Evolutionary conservation across 1,140 invertebrate genomes (phyloP).

Genomic region (Euborellia annulipes): DNA sequence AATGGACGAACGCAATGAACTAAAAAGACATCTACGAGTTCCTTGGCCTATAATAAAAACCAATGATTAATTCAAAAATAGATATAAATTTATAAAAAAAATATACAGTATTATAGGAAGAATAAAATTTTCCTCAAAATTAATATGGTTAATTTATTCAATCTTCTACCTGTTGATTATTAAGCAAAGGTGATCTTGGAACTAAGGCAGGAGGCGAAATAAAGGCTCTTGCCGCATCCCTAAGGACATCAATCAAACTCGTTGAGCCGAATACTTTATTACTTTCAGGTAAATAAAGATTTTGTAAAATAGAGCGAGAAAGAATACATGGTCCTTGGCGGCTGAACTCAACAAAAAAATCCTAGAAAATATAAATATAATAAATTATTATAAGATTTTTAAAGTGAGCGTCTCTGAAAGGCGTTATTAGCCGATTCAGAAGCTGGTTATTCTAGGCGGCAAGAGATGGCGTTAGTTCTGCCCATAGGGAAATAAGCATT

Average conservation of each 20-base stretch:
- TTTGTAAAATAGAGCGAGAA: conserved; percentile 80
- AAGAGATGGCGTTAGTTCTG: too few species aligned
- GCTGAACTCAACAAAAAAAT: conserved; percentile 89
- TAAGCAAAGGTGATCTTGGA: conserved; percentile 42
- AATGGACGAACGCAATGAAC: conserved; percentile 76
- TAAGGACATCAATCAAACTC: conserved; percentile 60
- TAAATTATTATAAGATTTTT: too few species aligned
- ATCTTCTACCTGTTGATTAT: conserved; percentile 38
- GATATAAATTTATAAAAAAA: too few species aligned
- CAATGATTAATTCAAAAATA: too few species aligned
- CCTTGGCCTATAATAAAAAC: conserved; percentile 43
- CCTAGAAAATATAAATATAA: conserved; percentile 52
- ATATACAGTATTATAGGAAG: too few species aligned
- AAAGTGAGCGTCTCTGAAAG: too few species aligned
- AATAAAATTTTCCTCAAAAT: too few species aligned
- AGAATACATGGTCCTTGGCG: conserved; percentile 77
- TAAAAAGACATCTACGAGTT: conserved; percentile 80
- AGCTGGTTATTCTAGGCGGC: too few species aligned
- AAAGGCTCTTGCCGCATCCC: conserved; percentile 70
- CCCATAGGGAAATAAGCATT: too few species aligned
- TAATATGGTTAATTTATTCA: conserved; percentile 2
- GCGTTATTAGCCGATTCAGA: too few species aligned
- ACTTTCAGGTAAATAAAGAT: conserved; percentile 49
- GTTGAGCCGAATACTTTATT: conserved; percentile 30
- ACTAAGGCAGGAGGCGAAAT: conserved; percentile 73